Base-by-base conservation (phyloP, 2,797 vertebrate genomes). In the Gouania willdenowi region DNA sequence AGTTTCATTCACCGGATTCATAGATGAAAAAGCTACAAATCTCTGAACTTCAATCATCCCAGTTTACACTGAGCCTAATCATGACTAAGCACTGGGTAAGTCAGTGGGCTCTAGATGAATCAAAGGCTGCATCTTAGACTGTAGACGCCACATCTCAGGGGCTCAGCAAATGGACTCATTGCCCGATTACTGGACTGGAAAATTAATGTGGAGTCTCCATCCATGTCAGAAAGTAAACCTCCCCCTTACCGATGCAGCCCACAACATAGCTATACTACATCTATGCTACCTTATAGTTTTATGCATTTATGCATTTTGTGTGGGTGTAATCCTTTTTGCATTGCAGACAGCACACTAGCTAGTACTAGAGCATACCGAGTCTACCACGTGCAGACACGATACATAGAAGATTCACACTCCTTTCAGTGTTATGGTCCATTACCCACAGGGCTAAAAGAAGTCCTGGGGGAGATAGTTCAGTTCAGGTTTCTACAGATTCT, bases 381-480 rank as follows among this genome's bases (percentile, higher is more conserved):
- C 42, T 47, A 70, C 79, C 81, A 77, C 81, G 81, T 40, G 27
- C 71, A 82, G 66, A 51, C 75, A 75, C 62, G 59, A 79, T 68
- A 66, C 34, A 46, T 12, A 6, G 39, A 40, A 71, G 72, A 82
- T 58, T 82, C 79, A 77, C 53, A 12, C 18, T 51, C 69, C 75
- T 70, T 9, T 27, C 46, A 43, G 30, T 48, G 62, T 67, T 75
- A 80, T 71, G 38, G 39, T 61, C 55, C 57, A 58, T 82, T 80
- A 74, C 62, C 68, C 59, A 78, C 28, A 45, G 62, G 40, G 54
- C 21, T 49, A 50, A 56, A 9, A 61, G 40, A 37, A 46, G 11
- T 48, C 24, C 22, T 33, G 29, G n/a, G 41, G 33, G 27, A 41
- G 28, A 12, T 36, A 31, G 53, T 34, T 17, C 6, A 16, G 66